These are phyloP conservation scores for Crotalus horridus DNA, from an alignment of 2,113 vertebrate genomes.

Conservation along the genomic window DNA sequence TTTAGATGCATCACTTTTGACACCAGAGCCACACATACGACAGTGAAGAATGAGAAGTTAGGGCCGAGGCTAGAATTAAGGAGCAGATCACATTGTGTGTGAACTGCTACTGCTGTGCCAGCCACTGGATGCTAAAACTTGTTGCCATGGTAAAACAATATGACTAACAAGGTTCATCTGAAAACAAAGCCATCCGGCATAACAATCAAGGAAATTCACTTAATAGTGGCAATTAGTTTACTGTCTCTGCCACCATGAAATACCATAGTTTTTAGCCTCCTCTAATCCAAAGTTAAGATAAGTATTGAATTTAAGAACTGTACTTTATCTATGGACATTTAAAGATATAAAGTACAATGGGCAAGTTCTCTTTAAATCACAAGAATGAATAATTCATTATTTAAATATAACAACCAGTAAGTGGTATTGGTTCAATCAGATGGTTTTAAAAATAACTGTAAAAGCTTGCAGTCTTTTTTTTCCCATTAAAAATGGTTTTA, in stretches of 20 bases:
- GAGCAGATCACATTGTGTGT: constrained; percentile 30
- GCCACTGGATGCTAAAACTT: constrained; percentile 29
- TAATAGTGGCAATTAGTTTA: constrained; percentile 49
- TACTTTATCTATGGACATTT: constrained; percentile 18
- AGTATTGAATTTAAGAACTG: constrained; percentile 39
- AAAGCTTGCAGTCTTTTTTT: constrained; percentile 3
- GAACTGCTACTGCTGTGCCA: constrained; percentile 30
- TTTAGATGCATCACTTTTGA: constrained; percentile 49
- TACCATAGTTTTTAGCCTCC: constrained; percentile 1
- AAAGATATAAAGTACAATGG: not conserved
- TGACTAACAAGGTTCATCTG: constrained; percentile 40
- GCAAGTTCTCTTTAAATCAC: constrained; percentile 20
- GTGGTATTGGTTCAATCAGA: constrained; percentile 14
- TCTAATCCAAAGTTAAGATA: constrained; percentile 12
- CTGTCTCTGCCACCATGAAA: constrained; percentile 3
- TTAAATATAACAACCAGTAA: not conserved
- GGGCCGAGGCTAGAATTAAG: constrained; percentile 53
- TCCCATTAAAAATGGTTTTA: not conserved
- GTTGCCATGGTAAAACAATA: constrained; percentile 6
- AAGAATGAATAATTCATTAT: not conserved
- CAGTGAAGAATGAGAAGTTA: constrained; percentile 58
- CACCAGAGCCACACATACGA: constrained; percentile 36
- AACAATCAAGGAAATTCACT: constrained; percentile 44
- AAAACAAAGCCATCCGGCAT: constrained; percentile 26
- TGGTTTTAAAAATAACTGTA: not conserved